phyloP scores from a whole-genome alignment of 2,113 vertebrate genomes.

The Rostratula benghalensis region DNA sequence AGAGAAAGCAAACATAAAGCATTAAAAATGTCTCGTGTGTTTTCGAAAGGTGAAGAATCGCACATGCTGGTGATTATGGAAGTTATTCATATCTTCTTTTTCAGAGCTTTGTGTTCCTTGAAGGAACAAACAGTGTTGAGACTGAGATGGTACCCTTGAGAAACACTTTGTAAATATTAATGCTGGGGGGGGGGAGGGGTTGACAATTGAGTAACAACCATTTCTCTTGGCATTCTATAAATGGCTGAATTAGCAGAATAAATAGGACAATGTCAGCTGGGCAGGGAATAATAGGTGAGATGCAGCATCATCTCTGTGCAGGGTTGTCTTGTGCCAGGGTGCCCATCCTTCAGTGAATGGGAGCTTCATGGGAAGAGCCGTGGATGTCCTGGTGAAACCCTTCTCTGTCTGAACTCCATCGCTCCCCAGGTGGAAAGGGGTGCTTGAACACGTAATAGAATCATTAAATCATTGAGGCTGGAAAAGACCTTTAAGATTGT shows the following conservation, averaged over 20 bases:
- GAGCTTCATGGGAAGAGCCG: background rate
- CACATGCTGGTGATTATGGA: background rate
- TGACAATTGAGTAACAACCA: background rate
- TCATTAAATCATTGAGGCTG: background rate
- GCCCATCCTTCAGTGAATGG: background rate
- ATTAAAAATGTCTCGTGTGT: background rate
- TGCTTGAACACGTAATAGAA: background rate
- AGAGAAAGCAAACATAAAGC: background rate
- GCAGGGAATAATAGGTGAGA: background rate
- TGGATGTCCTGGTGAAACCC: rapidly evolving
- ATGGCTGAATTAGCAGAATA: background rate
- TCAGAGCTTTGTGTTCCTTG: background rate
- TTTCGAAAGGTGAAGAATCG: background rate
- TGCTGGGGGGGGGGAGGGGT: background rate
- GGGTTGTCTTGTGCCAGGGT: background rate
- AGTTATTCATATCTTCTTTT: background rate
- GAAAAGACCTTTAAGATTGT: background rate
- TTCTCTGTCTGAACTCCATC: background rate
- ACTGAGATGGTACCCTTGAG: background rate
- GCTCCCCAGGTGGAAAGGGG: background rate
- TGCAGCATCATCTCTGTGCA: background rate
- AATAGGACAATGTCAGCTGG: background rate
- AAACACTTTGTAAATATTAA: background rate
- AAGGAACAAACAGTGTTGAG: background rate
- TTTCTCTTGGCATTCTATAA: background rate